phyloP scores from a whole-genome alignment of 2,888 invertebrate genomes.

The Leucophenga montana region DNA sequence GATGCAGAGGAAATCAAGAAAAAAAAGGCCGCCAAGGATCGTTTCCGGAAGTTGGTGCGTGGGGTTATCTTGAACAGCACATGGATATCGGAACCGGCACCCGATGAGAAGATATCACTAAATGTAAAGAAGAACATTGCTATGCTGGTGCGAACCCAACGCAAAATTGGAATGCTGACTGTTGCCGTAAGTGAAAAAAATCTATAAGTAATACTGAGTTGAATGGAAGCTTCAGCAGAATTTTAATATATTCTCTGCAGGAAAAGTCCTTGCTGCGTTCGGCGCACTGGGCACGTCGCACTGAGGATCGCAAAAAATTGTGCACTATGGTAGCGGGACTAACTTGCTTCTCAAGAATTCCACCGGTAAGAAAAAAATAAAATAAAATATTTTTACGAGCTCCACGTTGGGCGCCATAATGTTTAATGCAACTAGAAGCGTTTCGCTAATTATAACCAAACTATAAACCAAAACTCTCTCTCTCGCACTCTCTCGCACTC shows the following conservation, averaged over 20 bases:
- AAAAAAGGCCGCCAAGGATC: slow-evolving; percentile 74
- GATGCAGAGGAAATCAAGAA: slow-evolving; percentile 45
- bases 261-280: slow-evolving; percentile 79
- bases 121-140: slow-evolving; percentile 75
- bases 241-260: slow-evolving; percentile 59
- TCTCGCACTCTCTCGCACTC: no score
- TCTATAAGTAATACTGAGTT: not conserved
- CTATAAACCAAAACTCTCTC: slow-evolving; percentile 40
- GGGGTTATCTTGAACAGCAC: slow-evolving; percentile 75
- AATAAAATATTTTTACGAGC: no score
- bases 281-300: slow-evolving; percentile 75
- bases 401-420: no score
- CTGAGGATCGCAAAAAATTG: slow-evolving; percentile 77
- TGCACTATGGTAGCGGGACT: slow-evolving; percentile 77
- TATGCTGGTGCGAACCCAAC: slow-evolving; percentile 74
- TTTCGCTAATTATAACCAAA: no score
- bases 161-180: slow-evolving; percentile 75
- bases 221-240: no score
- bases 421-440: no score
- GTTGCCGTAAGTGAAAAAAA: slow-evolving; percentile 70
- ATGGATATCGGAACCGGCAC: slow-evolving; percentile 55
- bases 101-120: slow-evolving; percentile 49
- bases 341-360: slow-evolving; percentile 78
- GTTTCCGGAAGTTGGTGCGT: slow-evolving; percentile 76
- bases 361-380: slow-evolving; percentile 71